Percentiles rank a stretch among this genome's conserved stretches.
These are phyloP conservation scores for Castor canadensis DNA, from an alignment of 2,113 vertebrate genomes.

Conservation along the genomic window DNA sequence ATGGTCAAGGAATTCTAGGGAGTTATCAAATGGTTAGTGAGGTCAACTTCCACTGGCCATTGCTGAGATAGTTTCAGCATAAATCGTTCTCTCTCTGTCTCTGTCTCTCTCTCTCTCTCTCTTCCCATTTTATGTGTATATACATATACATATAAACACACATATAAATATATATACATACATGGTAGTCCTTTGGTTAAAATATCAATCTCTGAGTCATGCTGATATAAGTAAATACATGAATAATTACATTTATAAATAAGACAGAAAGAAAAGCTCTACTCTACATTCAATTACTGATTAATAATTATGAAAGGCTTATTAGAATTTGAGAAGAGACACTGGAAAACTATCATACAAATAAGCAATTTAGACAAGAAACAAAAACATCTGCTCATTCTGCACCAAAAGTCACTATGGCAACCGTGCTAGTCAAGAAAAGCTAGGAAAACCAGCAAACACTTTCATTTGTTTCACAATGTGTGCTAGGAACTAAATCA, in stretches of 20 bases:
- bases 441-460: background rate
- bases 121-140: background rate
- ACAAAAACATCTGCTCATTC: background rate
- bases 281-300: background rate
- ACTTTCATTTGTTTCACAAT: background rate
- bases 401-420: slow-evolving; percentile 42
- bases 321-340: background rate
- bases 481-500: background rate
- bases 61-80: too few relatives aligned
- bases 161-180: background rate
- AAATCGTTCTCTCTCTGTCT: too few relatives aligned
- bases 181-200: background rate
- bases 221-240: background rate
- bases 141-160: background rate
- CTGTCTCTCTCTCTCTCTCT: too few relatives aligned
- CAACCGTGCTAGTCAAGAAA: slow-evolving; percentile 21
- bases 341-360: background rate
- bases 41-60: too few relatives aligned
- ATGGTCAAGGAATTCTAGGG: background rate
- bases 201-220: background rate
- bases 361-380: background rate
- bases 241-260: background rate
- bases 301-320: background rate
- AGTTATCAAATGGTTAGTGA: background rate
- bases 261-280: background rate